These are phyloP conservation scores for Amblyopsis rosae DNA, from an alignment of 2,113 vertebrate genomes.

Conservation along the genomic window DNA sequence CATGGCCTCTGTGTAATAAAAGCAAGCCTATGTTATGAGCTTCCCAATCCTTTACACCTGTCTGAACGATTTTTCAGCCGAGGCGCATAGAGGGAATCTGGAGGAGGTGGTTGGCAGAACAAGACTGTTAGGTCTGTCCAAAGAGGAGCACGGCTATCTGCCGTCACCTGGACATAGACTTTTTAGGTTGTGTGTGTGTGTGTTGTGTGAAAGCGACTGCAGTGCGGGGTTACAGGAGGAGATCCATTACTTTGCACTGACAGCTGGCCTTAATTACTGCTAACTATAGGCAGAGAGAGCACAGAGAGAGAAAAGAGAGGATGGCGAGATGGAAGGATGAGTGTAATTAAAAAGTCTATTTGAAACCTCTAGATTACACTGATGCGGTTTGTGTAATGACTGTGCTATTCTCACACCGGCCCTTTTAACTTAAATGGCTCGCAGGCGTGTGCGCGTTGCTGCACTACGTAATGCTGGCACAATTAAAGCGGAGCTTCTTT, in stretches of 20 bases:
- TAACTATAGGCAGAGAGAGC: constrained; percentile 59
- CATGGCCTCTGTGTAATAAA: constrained; percentile 33
- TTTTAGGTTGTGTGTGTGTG: background rate
- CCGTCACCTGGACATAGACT: background rate
- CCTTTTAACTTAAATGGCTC: background rate
- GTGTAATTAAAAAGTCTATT: constrained; percentile 73
- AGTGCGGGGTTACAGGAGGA: constrained; percentile 55
- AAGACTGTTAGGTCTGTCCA: background rate
- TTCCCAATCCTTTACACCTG: constrained; percentile 44
- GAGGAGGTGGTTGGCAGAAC: background rate
- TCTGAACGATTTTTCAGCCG: background rate
- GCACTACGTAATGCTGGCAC: too few species aligned
- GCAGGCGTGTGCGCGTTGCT: background rate
- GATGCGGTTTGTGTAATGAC: constrained; percentile 35
- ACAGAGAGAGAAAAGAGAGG: constrained; percentile 16
- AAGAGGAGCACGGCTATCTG: background rate
- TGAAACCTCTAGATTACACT: constrained; percentile 49
- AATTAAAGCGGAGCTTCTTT: too few species aligned
- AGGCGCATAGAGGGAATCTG: background rate
- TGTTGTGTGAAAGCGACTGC: constrained; percentile 28
- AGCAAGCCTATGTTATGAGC: constrained; percentile 46
- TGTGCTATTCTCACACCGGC: constrained; percentile 19
- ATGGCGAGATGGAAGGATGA: constrained; percentile 41
- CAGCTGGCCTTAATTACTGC: constrained; percentile 71
- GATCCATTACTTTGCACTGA: constrained; percentile 61